These are phyloP conservation scores for Cinara cedri DNA, from an alignment of 2,888 invertebrate species.

Conservation along the genomic window DNA sequence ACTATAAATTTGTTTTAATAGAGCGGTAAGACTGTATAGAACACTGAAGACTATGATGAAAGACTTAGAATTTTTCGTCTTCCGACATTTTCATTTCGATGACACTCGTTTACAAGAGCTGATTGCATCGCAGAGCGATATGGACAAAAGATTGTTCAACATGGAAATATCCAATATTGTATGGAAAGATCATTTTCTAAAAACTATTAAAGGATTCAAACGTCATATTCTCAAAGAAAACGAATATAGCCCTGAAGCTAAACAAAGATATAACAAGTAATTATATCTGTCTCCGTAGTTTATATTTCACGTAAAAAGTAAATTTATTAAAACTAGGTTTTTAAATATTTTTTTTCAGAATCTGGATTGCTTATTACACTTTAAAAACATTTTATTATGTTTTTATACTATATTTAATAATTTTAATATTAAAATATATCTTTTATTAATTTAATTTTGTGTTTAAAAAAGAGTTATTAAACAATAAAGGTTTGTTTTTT, in stretches of 20 bases:
- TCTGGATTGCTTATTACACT: constrained; percentile 7
- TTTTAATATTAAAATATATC: too few relatives aligned
- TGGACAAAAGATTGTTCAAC: constrained; percentile 71
- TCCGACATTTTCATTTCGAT: neutral
- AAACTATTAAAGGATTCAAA: constrained; percentile 75
- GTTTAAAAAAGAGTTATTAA: too few relatives aligned
- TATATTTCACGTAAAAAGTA: neutral
- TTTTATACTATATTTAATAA: neutral
- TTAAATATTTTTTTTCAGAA: constrained; percentile 17
- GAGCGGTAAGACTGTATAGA: neutral
- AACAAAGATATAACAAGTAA: constrained; percentile 28
- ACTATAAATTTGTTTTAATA: neutral
- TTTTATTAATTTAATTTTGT: too few relatives aligned
- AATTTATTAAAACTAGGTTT: neutral
- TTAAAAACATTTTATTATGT: neutral
- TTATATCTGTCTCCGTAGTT: too few relatives aligned
- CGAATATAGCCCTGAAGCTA: neutral
- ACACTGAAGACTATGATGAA: neutral
- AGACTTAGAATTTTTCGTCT: neutral
- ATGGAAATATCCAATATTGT: constrained; percentile 76
- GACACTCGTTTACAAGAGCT: constrained; percentile 1
- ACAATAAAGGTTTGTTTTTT: too few relatives aligned
- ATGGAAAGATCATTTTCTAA: constrained; percentile 77
- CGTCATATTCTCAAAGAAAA: constrained; percentile 79
- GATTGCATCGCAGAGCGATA: neutral